Conservation (phyloP, 2,113 vertebrate species). For the Muntiacus muntjak region DNA sequence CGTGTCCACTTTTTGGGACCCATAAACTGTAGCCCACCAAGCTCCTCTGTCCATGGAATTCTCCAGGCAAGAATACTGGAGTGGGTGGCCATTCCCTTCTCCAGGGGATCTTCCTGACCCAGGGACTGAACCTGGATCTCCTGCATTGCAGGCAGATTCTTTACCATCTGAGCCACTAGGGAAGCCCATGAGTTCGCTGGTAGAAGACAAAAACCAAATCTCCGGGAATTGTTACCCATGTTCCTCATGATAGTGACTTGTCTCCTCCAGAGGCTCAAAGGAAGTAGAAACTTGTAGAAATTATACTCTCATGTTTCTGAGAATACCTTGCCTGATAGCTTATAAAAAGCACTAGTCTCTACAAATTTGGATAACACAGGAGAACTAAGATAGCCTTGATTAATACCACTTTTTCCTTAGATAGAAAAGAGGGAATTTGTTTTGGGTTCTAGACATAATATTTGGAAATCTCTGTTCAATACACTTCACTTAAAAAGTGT, state of each 20-base stretch:
- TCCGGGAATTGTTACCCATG: neutral
- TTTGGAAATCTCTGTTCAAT: slow-evolving; percentile 14
- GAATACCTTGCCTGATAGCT: neutral
- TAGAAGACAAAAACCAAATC: neutral
- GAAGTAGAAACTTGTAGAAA: neutral
- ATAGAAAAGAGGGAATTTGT: neutral
- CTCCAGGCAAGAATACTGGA: neutral
- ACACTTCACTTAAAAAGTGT: neutral
- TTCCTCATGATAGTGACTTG: rapidly evolving
- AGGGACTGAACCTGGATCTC: neutral
- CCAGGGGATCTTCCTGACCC: neutral
- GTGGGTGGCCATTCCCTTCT: neutral
- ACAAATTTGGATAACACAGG: neutral
- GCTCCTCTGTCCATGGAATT: neutral
- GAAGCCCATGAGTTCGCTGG: neutral
- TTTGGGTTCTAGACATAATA: neutral
- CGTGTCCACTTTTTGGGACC: neutral
- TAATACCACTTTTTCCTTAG: neutral
- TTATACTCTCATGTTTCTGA: neutral
- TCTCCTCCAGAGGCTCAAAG: neutral
- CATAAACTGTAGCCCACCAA: neutral
- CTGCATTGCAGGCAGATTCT: neutral
- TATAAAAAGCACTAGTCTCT: neutral
- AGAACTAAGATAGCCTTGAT: slow-evolving; percentile 15
- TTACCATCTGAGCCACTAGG: neutral